These are phyloP conservation scores for Telmatochromis brachygnathus DNA, from an alignment of 2,113 vertebrate genomes.

Conservation along the genomic window DNA sequence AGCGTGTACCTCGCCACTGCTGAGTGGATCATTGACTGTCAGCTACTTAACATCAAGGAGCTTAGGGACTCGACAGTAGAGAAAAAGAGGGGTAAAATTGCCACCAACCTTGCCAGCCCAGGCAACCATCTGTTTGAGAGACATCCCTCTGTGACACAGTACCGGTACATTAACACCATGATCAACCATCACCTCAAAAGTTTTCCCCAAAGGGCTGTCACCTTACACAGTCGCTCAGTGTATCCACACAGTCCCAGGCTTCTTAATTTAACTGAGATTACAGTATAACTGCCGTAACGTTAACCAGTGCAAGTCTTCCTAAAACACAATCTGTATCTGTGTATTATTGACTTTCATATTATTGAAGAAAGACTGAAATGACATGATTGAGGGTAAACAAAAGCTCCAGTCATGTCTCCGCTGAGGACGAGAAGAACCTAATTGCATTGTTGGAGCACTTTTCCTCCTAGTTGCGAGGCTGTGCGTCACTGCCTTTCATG, in stretches of 20 bases:
- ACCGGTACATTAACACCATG: conserved; percentile 46
- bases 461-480: not conserved
- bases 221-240: not conserved
- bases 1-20: not conserved
- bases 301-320: not conserved
- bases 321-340: not conserved
- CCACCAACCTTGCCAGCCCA: conserved; percentile 28
- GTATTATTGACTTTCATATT: not conserved
- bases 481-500: not conserved
- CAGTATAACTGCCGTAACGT: not conserved
- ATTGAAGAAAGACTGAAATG: not conserved
- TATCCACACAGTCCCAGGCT: not conserved
- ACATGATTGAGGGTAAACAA: not conserved
- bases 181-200: conserved; percentile 43
- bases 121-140: conserved; percentile 49
- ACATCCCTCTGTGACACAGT: conserved; percentile 32
- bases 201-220: conserved; percentile 19
- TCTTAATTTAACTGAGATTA: not conserved
- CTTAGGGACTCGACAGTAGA: conserved; percentile 11
- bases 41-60: conserved; percentile 33
- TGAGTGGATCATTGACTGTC: conserved; percentile 41
- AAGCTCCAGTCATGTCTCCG: not conserved
- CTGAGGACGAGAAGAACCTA: not conserved
- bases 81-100: conserved; percentile 23
- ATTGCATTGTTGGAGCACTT: not conserved